Conservation (phyloP, 1,140 invertebrate species). For the Sarcophaga peregrina region DNA sequence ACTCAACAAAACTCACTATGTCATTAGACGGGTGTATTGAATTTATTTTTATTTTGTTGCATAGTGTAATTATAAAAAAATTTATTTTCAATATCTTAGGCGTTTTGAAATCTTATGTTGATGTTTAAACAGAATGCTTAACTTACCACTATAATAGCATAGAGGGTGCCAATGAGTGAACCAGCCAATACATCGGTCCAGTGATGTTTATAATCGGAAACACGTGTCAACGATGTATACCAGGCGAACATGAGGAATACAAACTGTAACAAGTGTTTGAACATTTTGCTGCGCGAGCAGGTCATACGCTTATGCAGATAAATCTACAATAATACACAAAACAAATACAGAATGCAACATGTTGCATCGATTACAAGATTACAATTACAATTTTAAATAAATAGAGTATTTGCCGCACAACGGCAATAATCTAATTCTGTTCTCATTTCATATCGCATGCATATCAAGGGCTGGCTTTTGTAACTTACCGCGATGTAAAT, state of each 20-base stretch:
- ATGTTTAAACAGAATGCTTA: background rate
- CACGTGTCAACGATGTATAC: conserved; percentile 84
- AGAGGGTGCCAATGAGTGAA: conserved; percentile 69
- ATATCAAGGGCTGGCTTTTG: background rate
- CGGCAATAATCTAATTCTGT: background rate
- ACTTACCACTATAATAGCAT: conserved; percentile 72
- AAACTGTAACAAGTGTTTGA: conserved; percentile 81
- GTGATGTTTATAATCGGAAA: conserved; percentile 97
- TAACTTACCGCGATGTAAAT: conserved; percentile 80
- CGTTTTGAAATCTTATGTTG: background rate
- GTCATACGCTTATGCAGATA: conserved; percentile 84
- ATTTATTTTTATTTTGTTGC: too few relatives aligned
- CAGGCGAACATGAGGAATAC: conserved; percentile 78
- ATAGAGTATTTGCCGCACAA: background rate
- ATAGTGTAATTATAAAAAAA: too few relatives aligned
- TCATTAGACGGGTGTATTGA: too few relatives aligned
- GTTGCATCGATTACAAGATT: background rate
- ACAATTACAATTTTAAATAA: background rate
- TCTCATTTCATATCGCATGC: too few relatives aligned
- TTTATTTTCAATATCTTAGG: background rate
- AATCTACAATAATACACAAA: conserved; percentile 72
- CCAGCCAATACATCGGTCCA: conserved; percentile 77
- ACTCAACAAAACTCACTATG: too few relatives aligned
- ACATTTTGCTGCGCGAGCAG: conserved; percentile 76
- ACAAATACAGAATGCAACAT: background rate